Percentiles rank a stretch among this genome's conserved stretches.
Conservation (phyloP, 2,797 vertebrate genomes). For the Falco berigora region DNA sequence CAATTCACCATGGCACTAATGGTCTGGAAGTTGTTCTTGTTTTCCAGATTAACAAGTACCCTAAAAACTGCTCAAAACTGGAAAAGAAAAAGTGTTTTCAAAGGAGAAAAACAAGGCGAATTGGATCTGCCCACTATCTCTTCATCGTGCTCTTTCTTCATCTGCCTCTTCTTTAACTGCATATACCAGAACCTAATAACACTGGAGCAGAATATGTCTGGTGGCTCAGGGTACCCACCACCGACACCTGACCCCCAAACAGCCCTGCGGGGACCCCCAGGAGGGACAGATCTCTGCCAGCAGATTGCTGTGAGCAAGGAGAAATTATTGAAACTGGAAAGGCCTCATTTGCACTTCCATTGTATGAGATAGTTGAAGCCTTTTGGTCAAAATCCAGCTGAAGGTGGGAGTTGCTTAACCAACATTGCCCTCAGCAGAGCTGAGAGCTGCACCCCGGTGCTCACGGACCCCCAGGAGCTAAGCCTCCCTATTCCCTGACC, state of each 20-base stretch:
- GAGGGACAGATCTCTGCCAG: background rate
- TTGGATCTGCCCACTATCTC: background rate
- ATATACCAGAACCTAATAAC: background rate
- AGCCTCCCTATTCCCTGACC: background rate
- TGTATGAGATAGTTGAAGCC: background rate
- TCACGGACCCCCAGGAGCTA: background rate
- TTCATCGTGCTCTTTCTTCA: background rate
- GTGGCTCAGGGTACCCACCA: background rate
- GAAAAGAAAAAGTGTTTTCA: slow-evolving; percentile 61
- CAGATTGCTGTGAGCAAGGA: background rate
- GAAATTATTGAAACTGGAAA: background rate
- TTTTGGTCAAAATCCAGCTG: background rate
- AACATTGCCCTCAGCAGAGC: background rate
- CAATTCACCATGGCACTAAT: slow-evolving; percentile 68
- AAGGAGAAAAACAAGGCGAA: slow-evolving; percentile 35
- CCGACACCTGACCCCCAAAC: background rate
- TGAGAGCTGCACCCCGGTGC: background rate
- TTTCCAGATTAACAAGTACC: slow-evolving; percentile 74
- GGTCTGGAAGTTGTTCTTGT: slow-evolving; percentile 73
- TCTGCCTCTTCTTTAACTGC: background rate
- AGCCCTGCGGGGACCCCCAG: fast-evolving
- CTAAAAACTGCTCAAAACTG: slow-evolving; percentile 69
- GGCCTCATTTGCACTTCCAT: background rate
- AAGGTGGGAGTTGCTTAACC: background rate
- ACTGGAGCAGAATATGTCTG: fast-evolving